Evolutionary conservation across 2,797 vertebrate genomes (phyloP), one percentile per base, ranked within the genome.

Genomic region (Sebastes glaucus): DNA sequence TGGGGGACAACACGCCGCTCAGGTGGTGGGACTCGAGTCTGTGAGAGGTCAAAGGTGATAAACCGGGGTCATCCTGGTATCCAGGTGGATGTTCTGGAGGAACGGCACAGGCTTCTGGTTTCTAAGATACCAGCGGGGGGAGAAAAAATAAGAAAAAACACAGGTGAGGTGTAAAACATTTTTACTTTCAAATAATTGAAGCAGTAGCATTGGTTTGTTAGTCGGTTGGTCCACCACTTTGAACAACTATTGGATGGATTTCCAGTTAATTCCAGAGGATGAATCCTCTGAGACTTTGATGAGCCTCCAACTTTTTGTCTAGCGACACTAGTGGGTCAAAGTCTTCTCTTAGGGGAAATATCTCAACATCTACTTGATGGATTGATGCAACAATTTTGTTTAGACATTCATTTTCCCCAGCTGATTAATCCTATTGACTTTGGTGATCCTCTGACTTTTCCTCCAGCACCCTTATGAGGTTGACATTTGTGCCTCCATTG

Each of bases 11-110:
- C 77, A 75, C 61, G 38, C 8, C 5, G 22, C 87, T 92, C 87
- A 89, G 87, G 86, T 92, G 88, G 75, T 69, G 89, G 78, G 81
- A 71, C 74, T 80, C 14, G 1, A 74, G 61, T 64, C 71, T 76
- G 63, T 22, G 57, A 65, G 60, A 77, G 92, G 92, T 94, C 80
- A 93, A 60, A 92, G 92, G 93, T 94, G 72, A 89, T 25, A 20
- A 62, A 75, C 38, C 59, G 0, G 75, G 88, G 89, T 93, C 89
- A 87, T 25, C 46, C 61, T 76, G 77, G 73, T 62, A 85, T 87
- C 91, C 92, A 93, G 92, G 90, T 93, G 93, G 90, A 79, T 77
- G 65, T 38, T 83, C 27, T 23, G 62, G 8, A 67, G 46, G 75
- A 83, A 78, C 42, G 4, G 22, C 53, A 61, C 3, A 11, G 56